A percentile compares a stretch with the other conserved stretches of the same genome.
phyloP scores from a whole-genome alignment of 2,113 vertebrate genomes.

The Muntiacus reevesi region DNA sequence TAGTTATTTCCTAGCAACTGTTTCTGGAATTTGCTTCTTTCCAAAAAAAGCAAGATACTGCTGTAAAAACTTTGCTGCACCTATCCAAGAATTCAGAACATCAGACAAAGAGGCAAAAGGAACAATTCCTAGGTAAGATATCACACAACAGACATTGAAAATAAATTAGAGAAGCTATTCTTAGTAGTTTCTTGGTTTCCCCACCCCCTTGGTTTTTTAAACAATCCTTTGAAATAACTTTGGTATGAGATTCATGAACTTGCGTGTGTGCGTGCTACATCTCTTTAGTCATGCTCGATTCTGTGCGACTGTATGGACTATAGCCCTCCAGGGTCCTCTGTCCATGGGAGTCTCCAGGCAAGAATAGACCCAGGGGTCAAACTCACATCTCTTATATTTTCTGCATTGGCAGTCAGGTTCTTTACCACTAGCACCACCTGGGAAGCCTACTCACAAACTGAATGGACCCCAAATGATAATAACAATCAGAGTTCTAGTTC shows the following conservation, averaged over 20 bases:
- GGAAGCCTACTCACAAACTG: background rate
- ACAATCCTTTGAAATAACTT: background rate
- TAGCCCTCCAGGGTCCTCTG: background rate
- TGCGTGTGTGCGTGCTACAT: accelerated
- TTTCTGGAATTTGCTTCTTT: background rate
- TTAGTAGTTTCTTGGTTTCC: background rate
- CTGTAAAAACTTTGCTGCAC: background rate
- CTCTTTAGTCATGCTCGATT: background rate
- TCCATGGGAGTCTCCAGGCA: background rate
- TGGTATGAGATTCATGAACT: background rate
- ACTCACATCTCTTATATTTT: background rate
- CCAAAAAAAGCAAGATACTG: background rate
- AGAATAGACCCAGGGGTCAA: background rate
- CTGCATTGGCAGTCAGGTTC: background rate
- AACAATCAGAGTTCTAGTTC: background rate
- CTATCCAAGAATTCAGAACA: background rate
- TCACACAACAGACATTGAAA: background rate
- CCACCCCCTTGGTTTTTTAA: background rate
- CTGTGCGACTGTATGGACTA: background rate
- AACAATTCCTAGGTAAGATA: background rate
- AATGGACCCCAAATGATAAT: background rate
- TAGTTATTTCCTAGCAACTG: background rate
- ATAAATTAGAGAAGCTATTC: background rate
- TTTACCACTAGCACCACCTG: background rate
- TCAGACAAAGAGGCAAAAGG: background rate